phyloP scores from a whole-genome alignment of 1,140 invertebrate genomes.

The Eufriesea mexicana region DNA sequence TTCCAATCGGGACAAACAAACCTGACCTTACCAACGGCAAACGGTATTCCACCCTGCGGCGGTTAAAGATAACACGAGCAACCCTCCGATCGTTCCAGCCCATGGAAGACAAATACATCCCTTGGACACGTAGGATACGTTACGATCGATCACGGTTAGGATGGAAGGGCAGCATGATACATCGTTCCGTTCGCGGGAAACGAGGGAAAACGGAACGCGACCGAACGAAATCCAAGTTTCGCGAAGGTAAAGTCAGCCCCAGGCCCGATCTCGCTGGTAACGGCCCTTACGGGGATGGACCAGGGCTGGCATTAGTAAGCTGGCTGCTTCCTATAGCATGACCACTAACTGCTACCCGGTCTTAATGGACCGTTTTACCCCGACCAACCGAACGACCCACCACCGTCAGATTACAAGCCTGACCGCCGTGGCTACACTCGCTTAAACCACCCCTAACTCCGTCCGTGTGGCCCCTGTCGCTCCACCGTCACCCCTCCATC shows the following conservation, averaged over 20 bases:
- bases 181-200: slow-evolving; percentile 27
- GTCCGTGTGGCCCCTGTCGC: neutral
- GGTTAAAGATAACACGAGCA: neutral
- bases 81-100: neutral
- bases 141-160: slow-evolving; percentile 32
- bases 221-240: slow-evolving; percentile 24
- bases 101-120: slow-evolving; percentile 3
- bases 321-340: slow-evolving; percentile 58
- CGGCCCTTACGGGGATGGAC: slow-evolving; percentile 40
- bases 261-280: slow-evolving; percentile 36
- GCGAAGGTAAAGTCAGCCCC: slow-evolving; percentile 31
- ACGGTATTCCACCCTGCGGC: neutral
- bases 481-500: too few species aligned
- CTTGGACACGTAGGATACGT: neutral
- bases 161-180: slow-evolving; percentile 11
- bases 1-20: neutral
- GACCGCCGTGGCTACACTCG: slow-evolving; percentile 62
- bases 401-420: slow-evolving; percentile 69
- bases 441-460: slow-evolving; percentile 48
- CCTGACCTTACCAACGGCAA: too few species aligned
- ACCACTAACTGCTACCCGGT: slow-evolving; percentile 66
- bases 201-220: neutral
- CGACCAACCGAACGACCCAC: slow-evolving; percentile 62
- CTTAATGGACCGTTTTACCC: slow-evolving; percentile 72
- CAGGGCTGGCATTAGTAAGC: slow-evolving; percentile 62